Base-by-base conservation (phyloP, 2,113 vertebrate species). In the Diphyllodes magnificus region DNA sequence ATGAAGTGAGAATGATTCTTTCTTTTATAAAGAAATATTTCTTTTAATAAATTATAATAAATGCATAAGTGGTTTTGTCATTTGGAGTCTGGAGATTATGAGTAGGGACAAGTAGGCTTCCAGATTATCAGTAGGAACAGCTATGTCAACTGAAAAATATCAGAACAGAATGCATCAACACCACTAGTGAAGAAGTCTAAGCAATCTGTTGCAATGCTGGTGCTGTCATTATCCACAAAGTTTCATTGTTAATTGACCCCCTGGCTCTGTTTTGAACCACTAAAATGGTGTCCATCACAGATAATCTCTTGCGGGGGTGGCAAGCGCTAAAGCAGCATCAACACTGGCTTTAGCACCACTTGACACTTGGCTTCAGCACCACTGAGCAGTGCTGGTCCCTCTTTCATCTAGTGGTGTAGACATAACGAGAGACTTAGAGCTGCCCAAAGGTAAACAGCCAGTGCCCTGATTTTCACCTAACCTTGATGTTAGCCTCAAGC, bases 261-360 rank as follows among this genome's bases (percentile, higher is more conserved):
- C 33, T 63, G 37, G 3, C 15, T 73, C 10, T 68, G 8, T 72
- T 76, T 61, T 40, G 31, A 47, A 31, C 3, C 2, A 4, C 19
- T 64, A 11, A 54, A 63, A 64, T 6, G 1, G 17, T 1, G 0
- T 49, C 20, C 4, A 39, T 49, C 13, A 17, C 31, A 57, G 13
- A 45, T 7, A 51, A 35, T 61, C 15, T 73, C 40, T 81, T 61
- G 31, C 22, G 54, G 8, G 5, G 2, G 9, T 50, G 39, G 28
- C 4, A 51, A 72, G 14, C 0, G 0, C 21, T 42, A 68, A 64
- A 82, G 21, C 17, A 73, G 10, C 2, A 8, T 27, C 47, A 70
- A 9, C 8, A 24, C 6, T 24, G 47, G 2, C 12, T 61, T 72
- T 61, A 53, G 40, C 16, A 54, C 4, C 25, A 35, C 25, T 68